Base-by-base conservation (phyloP, 2,888 invertebrate genomes). In the Acrocyrtus sp. region DNA sequence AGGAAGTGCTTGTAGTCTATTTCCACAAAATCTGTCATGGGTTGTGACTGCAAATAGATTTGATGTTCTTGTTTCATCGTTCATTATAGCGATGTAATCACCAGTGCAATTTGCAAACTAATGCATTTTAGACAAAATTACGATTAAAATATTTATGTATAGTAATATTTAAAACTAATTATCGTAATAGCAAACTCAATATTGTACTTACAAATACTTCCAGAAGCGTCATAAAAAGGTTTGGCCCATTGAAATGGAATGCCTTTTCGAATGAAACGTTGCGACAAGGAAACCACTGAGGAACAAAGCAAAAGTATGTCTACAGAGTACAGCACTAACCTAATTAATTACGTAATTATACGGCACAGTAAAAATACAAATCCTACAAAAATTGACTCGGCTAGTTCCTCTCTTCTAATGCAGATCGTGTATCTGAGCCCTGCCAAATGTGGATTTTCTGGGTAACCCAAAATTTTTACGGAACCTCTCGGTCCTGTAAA, bases 201-300 rank as follows among this genome's bases (percentile, higher is more conserved):
- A n/a, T n/a, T n/a, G n/a, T n/a, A n/a, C n/a, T n/a, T n/a, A n/a
- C n/a, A n/a, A n/a, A n/a, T n/a, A n/a, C n/a, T n/a, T n/a, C n/a
- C n/a, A n/a, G 12, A 29, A 51, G n/a, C 4, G n/a, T 66, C 26
- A 58, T 6, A 67, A 67, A 51, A 8, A 51, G 3, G 12, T 53
- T 39, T 12, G 68, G 58, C 22, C 74, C 74, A 21, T 57, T 24
- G 0, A 60, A 17, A 19, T 68, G 62, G 43, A 74, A 74, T 22
- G 54, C n/a, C 29, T 63, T 58, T 21, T 57, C 63, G 22, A 74
- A 48, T n/a, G 74, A 60, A 8, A 47, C 74, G 15, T 69, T 58
- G n/a, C 53, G 63, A 48, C 74, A 74, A 29, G 68, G 68, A 47
- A 68, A 74, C 74, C 74, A 74, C 74, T 68, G n/a, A n/a, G n/a